Percentiles rank a stretch among this genome's conserved stretches.
These are phyloP conservation scores for Theodoxus fluviatilis DNA, from an alignment of 2,888 invertebrate genomes.

Conservation along the genomic window DNA sequence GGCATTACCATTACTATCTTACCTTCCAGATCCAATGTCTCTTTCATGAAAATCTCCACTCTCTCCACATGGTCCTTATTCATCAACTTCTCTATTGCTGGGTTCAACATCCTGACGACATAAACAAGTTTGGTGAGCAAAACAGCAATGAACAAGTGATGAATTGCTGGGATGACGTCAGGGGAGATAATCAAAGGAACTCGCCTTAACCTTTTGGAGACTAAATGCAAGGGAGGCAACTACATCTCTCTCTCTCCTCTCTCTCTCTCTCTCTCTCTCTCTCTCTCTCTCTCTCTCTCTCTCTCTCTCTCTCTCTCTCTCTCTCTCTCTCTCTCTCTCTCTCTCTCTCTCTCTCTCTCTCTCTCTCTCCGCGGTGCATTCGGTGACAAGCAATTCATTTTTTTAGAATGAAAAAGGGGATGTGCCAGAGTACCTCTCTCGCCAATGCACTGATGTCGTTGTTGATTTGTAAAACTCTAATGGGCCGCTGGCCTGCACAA, in stretches of 20 bases:
- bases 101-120: constrained; percentile 40
- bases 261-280: constrained; percentile 17
- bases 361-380: not conserved
- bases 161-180: not conserved
- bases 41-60: constrained; percentile 63
- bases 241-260: too few relatives aligned
- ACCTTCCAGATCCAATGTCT: constrained; percentile 60
- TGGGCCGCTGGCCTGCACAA: too few relatives aligned
- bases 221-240: too few relatives aligned
- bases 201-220: not conserved
- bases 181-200: not conserved
- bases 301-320: not conserved
- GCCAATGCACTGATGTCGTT: too few relatives aligned
- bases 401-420: not conserved
- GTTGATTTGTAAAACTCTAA: too few relatives aligned
- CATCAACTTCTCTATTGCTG: constrained; percentile 43
- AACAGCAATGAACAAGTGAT: not conserved
- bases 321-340: not conserved
- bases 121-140: constrained; percentile 12
- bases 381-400: not conserved
- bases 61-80: constrained; percentile 57
- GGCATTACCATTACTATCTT: too few relatives aligned
- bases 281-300: constrained; percentile 14
- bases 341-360: constrained; percentile 15
- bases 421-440: not conserved